These are phyloP conservation scores for Melangyna quadrimaculata DNA, from an alignment of 2,888 invertebrate genomes.

Conservation along the genomic window DNA sequence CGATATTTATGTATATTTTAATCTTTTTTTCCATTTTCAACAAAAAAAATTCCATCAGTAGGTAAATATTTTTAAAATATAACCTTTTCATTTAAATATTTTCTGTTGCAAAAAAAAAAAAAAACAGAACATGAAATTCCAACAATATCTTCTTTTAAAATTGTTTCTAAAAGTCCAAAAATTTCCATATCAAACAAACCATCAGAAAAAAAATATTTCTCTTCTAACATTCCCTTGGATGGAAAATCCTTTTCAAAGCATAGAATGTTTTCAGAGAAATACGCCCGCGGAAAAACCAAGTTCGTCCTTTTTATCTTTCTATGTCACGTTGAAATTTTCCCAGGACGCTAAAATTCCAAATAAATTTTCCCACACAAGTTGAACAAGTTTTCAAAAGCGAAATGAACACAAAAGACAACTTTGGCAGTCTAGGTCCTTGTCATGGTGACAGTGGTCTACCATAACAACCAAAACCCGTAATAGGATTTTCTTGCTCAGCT, in stretches of 20 bases:
- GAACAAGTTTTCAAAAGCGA: neutral
- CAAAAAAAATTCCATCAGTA: neutral
- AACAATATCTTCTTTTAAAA: neutral
- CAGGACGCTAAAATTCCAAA: constrained; percentile 30
- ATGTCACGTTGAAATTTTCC: constrained; percentile 48
- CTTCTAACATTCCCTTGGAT: neutral
- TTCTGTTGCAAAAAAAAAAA: neutral
- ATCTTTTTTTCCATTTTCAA: neutral
- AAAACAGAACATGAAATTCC: neutral
- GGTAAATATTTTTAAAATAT: neutral
- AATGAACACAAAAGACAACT: constrained; percentile 4
- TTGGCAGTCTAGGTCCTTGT: constrained; percentile 15
- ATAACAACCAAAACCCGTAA: constrained; percentile 12
- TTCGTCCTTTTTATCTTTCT: constrained; percentile 30
- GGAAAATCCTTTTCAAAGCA: constrained; percentile 49
- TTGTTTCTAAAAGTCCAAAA: neutral
- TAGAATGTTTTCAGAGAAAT: constrained; percentile 6
- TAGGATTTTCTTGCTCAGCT: constrained; percentile 25
- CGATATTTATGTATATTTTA: neutral
- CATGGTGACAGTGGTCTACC: constrained; percentile 3
- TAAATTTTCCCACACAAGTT: constrained; percentile 48
- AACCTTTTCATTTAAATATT: neutral
- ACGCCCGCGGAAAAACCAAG: constrained; percentile 19
- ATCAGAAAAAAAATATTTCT: neutral
- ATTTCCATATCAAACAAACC: constrained; percentile 64